A percentile compares a stretch with the other conserved stretches of the same genome.
phyloP scores from a whole-genome alignment of 2,888 invertebrate genomes.

The Microctonus brassicae region DNA sequence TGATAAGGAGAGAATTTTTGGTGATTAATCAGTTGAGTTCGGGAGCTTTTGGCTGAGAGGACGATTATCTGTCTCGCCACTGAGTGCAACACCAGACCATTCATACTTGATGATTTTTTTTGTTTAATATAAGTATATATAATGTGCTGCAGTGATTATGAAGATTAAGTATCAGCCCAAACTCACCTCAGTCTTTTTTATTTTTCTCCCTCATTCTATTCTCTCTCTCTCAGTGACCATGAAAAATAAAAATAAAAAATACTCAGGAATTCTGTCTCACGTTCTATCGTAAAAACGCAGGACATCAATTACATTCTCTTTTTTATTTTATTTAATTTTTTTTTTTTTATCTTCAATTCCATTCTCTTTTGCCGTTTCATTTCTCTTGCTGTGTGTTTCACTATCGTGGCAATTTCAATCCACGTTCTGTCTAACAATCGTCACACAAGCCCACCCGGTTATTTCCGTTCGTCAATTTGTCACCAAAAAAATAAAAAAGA shows the following conservation, averaged over 20 bases:
- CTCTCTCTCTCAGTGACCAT: constrained; percentile 11
- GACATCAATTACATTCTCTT: constrained; percentile 44
- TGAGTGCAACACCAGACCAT: constrained; percentile 19
- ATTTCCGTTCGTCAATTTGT: constrained; percentile 6
- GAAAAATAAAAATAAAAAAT: constrained; percentile 15
- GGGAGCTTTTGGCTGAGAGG: constrained; percentile 3
- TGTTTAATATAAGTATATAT: not conserved
- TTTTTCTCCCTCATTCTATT: too few relatives aligned
- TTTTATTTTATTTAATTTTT: constrained; percentile 9
- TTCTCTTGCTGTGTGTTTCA: not conserved
- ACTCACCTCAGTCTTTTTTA: constrained; percentile 8
- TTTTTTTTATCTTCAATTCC: constrained; percentile 5
- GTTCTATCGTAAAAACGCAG: constrained; percentile 25
- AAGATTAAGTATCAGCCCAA: constrained; percentile 35
- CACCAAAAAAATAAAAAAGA: not conserved
- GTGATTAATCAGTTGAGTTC: constrained; percentile 49
- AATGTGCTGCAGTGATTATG: constrained; percentile 30
- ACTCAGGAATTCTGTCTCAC: not conserved
- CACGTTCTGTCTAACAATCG: not conserved
- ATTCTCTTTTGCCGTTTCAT: not conserved
- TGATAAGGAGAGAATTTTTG: constrained; percentile 26
- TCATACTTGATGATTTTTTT: constrained; percentile 22
- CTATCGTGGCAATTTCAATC: constrained; percentile 5
- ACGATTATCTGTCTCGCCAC: constrained; percentile 26
- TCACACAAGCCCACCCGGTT: not conserved